phyloP scores from a whole-genome alignment of 2,113 vertebrate species.

The Probosciger aterrimus region DNA sequence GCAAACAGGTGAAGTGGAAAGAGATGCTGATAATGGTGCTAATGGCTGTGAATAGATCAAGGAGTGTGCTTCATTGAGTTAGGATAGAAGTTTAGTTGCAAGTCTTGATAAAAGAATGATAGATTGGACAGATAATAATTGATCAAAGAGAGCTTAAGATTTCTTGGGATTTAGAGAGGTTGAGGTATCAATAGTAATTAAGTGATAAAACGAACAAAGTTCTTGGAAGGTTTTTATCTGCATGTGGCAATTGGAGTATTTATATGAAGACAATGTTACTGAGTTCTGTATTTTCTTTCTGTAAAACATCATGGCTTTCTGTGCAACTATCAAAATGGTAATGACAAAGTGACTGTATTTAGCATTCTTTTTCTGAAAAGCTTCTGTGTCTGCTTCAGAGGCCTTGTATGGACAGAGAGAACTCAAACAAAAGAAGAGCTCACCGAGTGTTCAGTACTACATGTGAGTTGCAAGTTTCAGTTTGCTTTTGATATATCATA shows the following conservation, averaged over 20 bases:
- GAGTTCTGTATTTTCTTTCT: neutral
- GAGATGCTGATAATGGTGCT: neutral
- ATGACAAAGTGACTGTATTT: neutral
- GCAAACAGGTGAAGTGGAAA: neutral
- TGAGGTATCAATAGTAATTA: neutral
- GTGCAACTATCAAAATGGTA: neutral
- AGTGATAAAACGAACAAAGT: neutral
- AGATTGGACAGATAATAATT: neutral
- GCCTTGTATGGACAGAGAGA: neutral
- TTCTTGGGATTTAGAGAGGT: neutral
- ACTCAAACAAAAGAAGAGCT: neutral
- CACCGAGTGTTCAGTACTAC: neutral
- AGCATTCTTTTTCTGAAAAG: neutral
- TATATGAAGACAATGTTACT: neutral
- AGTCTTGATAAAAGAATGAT: neutral
- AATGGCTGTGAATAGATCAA: neutral
- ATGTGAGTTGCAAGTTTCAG: neutral
- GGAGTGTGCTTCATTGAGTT: neutral
- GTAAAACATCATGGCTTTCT: neutral
- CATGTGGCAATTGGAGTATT: neutral
- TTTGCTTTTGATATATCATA: constrained; percentile 19
- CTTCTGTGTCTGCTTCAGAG: neutral
- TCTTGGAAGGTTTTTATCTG: neutral
- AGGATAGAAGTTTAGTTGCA: neutral
- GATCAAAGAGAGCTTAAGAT: neutral